Conservation (phyloP, 2,888 invertebrate genomes). For the Lithophane ornitopus region DNA sequence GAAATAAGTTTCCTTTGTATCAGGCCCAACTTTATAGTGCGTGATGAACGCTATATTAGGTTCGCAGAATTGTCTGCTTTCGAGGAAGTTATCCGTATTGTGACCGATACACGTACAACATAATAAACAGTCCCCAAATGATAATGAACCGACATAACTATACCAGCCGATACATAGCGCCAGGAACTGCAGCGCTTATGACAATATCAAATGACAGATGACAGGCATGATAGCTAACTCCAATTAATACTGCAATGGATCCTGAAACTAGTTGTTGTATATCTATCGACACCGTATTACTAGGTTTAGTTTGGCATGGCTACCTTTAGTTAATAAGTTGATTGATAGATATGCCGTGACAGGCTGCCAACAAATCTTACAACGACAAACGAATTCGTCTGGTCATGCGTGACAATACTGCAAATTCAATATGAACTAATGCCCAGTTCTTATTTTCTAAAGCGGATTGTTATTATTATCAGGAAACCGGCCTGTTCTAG, state of each 20-base stretch:
- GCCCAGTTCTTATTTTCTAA: neutral
- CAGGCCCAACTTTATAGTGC: too few species aligned
- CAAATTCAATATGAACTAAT: neutral
- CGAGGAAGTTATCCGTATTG: neutral
- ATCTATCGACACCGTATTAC: slow-evolving; percentile 20
- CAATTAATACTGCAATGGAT: slow-evolving; percentile 8
- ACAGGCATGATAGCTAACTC: neutral
- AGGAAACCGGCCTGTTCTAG: neutral
- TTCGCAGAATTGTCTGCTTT: neutral
- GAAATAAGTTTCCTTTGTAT: neutral
- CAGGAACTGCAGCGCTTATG: neutral
- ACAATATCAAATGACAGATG: slow-evolving; percentile 9
- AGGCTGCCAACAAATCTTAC: slow-evolving; percentile 35
- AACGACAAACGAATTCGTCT: slow-evolving; percentile 34
- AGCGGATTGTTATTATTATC: neutral
- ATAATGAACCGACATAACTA: neutral
- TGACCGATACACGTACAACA: neutral
- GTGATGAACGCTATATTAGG: neutral
- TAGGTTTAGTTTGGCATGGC: slow-evolving; percentile 38
- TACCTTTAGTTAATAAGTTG: slow-evolving; percentile 37
- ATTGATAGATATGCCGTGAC: slow-evolving; percentile 34
- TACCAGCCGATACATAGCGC: neutral
- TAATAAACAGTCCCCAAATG: neutral
- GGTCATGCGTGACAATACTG: slow-evolving; percentile 1
- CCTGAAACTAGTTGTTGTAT: slow-evolving; percentile 6